These are phyloP conservation scores for Scartelaos histophorus DNA, from an alignment of 2,113 vertebrate genomes.

Conservation along the genomic window DNA sequence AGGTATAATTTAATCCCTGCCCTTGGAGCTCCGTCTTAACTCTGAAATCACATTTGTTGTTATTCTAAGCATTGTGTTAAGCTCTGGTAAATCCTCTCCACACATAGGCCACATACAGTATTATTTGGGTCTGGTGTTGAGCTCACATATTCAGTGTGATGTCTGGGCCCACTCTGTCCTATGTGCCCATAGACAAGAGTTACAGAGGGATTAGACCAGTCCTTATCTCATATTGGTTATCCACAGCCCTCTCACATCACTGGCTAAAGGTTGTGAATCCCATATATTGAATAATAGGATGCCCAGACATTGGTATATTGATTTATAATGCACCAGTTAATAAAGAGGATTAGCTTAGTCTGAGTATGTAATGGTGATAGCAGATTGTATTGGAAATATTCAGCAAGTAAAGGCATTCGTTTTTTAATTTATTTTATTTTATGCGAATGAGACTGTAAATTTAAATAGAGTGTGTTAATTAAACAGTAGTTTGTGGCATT, in stretches of 20 bases:
- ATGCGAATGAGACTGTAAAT: too few relatives aligned
- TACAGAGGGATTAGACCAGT: conserved; percentile 37
- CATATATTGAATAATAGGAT: conserved; percentile 19
- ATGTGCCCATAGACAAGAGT: conserved; percentile 9
- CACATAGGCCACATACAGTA: conserved; percentile 11
- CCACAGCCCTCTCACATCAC: conserved; percentile 30
- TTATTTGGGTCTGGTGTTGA: conserved; percentile 10
- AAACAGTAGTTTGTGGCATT: too few relatives aligned
- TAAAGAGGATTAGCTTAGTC: conserved; percentile 14
- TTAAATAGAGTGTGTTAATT: too few relatives aligned
- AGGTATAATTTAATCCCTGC: not conserved
- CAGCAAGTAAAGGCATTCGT: too few relatives aligned
- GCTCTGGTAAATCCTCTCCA: conserved; percentile 19
- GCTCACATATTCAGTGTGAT: conserved; percentile 23
- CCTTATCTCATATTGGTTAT: conserved; percentile 34
- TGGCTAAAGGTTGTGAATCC: conserved; percentile 29
- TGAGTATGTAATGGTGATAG: conserved; percentile 10
- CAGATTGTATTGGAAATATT: not conserved
- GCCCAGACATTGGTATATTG: not conserved
- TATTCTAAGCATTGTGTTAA: conserved; percentile 24
- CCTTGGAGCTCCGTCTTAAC: conserved; percentile 2
- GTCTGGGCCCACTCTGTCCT: conserved; percentile 9
- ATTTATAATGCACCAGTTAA: conserved; percentile 26
- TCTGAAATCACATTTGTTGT: conserved; percentile 20
- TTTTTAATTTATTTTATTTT: too few relatives aligned